Evolutionary conservation across 2,113 vertebrate species (phyloP).

Genomic region (Scolopax mira): DNA sequence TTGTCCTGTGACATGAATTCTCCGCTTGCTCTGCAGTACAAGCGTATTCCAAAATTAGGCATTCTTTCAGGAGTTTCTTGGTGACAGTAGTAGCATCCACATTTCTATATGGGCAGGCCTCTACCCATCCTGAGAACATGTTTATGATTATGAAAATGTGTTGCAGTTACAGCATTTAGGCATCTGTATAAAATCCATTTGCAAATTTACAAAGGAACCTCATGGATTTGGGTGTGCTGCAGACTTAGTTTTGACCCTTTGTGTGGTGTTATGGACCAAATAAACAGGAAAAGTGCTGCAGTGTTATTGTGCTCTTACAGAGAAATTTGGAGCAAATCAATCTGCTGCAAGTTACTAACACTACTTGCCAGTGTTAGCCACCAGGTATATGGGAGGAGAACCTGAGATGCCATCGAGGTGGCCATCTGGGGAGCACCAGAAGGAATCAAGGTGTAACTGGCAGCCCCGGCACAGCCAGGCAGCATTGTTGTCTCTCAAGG

Average conservation of each 20-base stretch:
- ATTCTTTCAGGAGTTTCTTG: neutral
- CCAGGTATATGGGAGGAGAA: neutral
- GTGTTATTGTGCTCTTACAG: neutral
- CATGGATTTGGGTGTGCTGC: neutral
- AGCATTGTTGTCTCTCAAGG: accelerated
- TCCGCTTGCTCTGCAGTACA: accelerated
- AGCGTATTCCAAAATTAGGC: neutral
- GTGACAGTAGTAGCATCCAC: neutral
- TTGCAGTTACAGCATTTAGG: neutral
- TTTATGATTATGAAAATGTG: neutral
- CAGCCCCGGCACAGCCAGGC: neutral
- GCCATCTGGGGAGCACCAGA: neutral
- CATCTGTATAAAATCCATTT: neutral
- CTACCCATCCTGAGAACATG: neutral
- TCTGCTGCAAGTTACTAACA: neutral
- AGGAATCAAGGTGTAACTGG: neutral
- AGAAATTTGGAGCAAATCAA: neutral
- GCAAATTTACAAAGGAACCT: neutral
- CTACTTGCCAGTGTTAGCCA: accelerated
- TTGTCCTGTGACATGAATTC: neutral
- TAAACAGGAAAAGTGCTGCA: neutral
- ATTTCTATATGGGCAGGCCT: neutral
- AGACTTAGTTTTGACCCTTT: neutral
- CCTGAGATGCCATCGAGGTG: neutral
- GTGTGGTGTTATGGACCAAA: neutral